Evolutionary conservation across 1,140 invertebrate genomes (phyloP), one percentile per base, ranked within the genome.

Genomic region (Delia radicum): DNA sequence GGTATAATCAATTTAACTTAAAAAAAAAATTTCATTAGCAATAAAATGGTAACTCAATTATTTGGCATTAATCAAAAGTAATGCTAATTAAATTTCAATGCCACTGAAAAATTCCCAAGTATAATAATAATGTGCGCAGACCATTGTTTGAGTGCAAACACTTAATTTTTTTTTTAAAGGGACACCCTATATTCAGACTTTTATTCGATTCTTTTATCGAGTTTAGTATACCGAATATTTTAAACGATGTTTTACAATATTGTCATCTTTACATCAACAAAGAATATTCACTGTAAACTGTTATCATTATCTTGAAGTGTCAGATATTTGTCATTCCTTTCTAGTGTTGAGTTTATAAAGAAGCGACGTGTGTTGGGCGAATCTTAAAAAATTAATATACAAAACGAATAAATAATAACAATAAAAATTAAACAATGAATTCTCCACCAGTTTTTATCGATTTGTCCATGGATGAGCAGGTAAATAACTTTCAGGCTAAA

Each of bases 391-490:
- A 73, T 26, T 28, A 46, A 55, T 73, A 48, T n/a, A 61, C n/a
- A 18, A 55, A 55, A 55, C n/a, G 18, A 6, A 55, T 55, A 55
- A 55, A 55, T 55, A 55, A 55, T 21, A 24, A 24, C n/a, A 55
- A 76, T n/a, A 71, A 33, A 21, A 55, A 31, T 55, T 4, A 18
- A 73, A 74, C 76, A 83, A 48, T 94, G 92, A 91, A 92, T 81
- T 92, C 91, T 8, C 92, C 92, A 77, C 91, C 92, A 46, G 92
- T 94, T 85, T 94, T 94, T 89, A 94, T 94, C 88, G 93, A 94
- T 86, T 89, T 93, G 81, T 90, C 91, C 15, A 88, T 92, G 72
- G 93, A 94, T 81, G 93, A 94, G 83, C 93, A 94, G 90, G 93
- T 94, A 90, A 85, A 31, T 79, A 10, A 21, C 15, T 5, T 24